phyloP scores from a whole-genome alignment of 2,888 invertebrate genomes.

The Drosophila bunnanda region DNA sequence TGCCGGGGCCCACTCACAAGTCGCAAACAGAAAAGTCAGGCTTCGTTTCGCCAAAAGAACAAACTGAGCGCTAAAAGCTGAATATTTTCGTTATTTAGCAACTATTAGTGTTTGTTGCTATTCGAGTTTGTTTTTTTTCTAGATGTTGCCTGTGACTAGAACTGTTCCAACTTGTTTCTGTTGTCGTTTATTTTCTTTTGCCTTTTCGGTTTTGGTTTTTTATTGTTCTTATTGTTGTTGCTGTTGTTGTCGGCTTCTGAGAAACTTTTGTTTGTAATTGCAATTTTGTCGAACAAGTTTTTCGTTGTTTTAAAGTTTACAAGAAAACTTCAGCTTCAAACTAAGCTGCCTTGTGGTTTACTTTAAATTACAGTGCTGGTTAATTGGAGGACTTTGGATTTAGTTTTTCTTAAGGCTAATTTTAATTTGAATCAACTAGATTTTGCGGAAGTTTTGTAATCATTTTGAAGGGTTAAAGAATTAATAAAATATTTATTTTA shows the following conservation, averaged over 20 bases:
- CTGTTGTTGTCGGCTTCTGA: constrained; percentile 31
- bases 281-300: constrained; percentile 72
- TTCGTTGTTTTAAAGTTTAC: constrained; percentile 42
- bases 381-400: constrained; percentile 10
- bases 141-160: constrained; percentile 42
- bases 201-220: neutral
- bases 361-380: constrained; percentile 18
- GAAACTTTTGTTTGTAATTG: constrained; percentile 56
- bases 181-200: constrained; percentile 13
- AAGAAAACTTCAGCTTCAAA: constrained; percentile 24
- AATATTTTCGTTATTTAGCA: constrained; percentile 71
- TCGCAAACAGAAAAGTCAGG: constrained; percentile 24
- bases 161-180: constrained; percentile 59
- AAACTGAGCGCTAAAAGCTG: constrained; percentile 48
- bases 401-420: constrained; percentile 1
- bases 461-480: neutral
- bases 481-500: neutral
- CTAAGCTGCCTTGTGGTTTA: constrained; percentile 33
- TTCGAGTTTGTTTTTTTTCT: constrained; percentile 28
- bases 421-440: constrained; percentile 2
- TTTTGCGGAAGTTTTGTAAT: neutral
- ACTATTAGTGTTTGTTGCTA: constrained; percentile 54
- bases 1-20: constrained; percentile 71
- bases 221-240: constrained; percentile 6
- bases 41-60: constrained; percentile 19